Base-by-base conservation (phyloP, 2,797 vertebrate genomes). In the Arnoldichthys spilopterus region DNA sequence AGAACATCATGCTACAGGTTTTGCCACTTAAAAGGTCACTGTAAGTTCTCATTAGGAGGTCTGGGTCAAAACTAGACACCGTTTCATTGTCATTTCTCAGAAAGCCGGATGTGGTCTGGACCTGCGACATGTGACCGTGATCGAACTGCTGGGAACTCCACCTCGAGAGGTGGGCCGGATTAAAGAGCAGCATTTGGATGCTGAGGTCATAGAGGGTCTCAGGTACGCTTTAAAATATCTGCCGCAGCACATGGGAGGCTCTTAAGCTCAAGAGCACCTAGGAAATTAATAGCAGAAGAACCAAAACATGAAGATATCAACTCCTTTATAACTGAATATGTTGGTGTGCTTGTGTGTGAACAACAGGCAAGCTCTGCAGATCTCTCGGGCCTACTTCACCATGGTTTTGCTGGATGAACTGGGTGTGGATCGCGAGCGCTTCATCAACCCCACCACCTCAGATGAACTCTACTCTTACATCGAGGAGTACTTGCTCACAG, bases 1-100 rank as follows among this genome's bases (percentile, higher is more conserved):
- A 99, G 90, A 95, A 95, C 76, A 79, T 94, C 78, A 97, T 98
- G 94, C 88, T 97, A 79, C 97, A 98, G 93, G 98, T 97, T n/a
- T 80, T 88, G 89, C 67, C 37, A 20, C 6, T 40, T 51, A 18
- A n/a, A 56, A 22, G 16, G 18, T n/a, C 24, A 6, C 40, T 37
- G 9, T 11, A 51, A n/a, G 11, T 30, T 22, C 26, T 22, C 26
- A 51, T n/a, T 51, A 4, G 8, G 8, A 45, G 6, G 24, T 51
- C 47, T 22, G 28, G n/a, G 40, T 32, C 1, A 11, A 49, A n/a
- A 26, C 34, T n/a, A 9, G 45, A 43, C 40, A 26, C 24, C 34
- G n/a, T 32, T 26, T 61, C 37, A 40, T 12, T 63, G 20, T 37
- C 28, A 22, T 77, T 22, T 53, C 43, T 49, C 87, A 99, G 97